These are phyloP conservation scores for Hippopotamyrus pictus DNA, from an alignment of 2,797 vertebrate genomes.

Conservation along the genomic window DNA sequence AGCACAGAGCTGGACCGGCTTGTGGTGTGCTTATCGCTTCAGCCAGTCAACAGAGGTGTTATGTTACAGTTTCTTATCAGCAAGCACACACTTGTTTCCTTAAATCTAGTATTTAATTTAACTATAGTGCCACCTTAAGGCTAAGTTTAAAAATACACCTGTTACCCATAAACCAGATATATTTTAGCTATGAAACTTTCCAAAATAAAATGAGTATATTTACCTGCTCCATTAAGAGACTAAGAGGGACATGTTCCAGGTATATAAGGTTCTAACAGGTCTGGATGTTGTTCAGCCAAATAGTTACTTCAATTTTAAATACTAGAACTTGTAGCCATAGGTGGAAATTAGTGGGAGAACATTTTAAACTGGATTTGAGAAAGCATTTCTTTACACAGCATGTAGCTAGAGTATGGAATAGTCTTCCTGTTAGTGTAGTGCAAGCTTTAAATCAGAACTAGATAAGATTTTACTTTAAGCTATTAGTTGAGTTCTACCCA, in stretches of 20 bases:
- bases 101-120: background rate
- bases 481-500: background rate
- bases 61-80: background rate
- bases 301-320: background rate
- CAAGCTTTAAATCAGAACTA: background rate
- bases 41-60: background rate
- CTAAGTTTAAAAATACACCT: conserved; percentile 2
- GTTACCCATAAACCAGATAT: too few relatives aligned
- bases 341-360: background rate
- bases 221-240: background rate
- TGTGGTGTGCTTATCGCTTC: background rate
- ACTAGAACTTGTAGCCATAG: background rate
- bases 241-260: background rate
- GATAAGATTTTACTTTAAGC: background rate
- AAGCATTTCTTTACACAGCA: background rate
- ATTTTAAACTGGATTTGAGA: background rate
- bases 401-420: background rate
- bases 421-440: background rate
- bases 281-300: background rate
- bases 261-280: background rate
- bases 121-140: conserved; percentile 51
- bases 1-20: background rate
- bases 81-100: background rate
- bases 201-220: background rate
- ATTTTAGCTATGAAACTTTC: background rate